Percentiles rank a stretch among this genome's conserved stretches.
Conservation (phyloP, 2,113 vertebrate species). For the Pyrgilauda ruficollis region DNA sequence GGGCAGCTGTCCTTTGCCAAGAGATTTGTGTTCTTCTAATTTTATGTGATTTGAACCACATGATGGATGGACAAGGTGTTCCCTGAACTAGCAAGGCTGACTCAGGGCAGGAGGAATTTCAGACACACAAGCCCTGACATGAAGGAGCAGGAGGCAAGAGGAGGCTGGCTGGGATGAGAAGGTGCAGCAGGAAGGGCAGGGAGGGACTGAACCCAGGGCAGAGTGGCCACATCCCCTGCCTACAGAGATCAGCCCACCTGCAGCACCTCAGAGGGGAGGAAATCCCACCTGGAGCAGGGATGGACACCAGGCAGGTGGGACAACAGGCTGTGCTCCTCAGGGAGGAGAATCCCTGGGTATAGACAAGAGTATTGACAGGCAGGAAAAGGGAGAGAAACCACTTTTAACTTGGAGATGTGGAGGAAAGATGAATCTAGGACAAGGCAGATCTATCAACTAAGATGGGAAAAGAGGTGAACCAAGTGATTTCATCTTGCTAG, state of each 20-base stretch:
- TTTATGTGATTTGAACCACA: background rate
- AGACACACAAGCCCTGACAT: background rate
- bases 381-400: background rate
- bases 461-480: background rate
- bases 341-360: rapidly evolving
- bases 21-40: background rate
- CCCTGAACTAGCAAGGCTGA: background rate
- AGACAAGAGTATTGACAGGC: background rate
- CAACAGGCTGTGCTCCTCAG: background rate
- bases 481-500: background rate
- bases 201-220: background rate
- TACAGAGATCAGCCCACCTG: rapidly evolving
- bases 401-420: background rate
- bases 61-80: background rate
- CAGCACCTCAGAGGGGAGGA: background rate
- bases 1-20: background rate
- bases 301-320: background rate
- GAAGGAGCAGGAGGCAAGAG: background rate
- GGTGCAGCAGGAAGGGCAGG: background rate
- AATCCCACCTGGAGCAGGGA: background rate
- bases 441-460: background rate
- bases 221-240: background rate
- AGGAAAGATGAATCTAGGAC: background rate
- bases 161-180: background rate
- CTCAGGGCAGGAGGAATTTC: background rate